A percentile compares a stretch with the other conserved stretches of the same genome.
Conservation (phyloP, 2,888 invertebrate species). For the Spialia ferax region DNA sequence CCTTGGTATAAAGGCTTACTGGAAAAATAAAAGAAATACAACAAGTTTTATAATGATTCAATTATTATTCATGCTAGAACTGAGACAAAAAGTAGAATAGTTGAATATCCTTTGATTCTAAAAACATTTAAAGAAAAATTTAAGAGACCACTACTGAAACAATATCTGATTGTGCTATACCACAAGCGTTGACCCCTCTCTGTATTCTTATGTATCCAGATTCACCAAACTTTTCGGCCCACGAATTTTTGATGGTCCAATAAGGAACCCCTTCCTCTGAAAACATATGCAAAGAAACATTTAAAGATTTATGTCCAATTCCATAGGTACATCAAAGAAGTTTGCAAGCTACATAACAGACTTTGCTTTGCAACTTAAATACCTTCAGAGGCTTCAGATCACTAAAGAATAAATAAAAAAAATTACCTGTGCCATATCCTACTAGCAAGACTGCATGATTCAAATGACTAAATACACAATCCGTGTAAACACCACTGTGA, state of each 20-base stretch:
- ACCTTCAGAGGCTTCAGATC: too few species aligned
- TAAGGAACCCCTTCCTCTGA: slow-evolving; percentile 48
- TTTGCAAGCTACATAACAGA: too few species aligned
- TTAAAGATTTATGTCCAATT: too few species aligned
- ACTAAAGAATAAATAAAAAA: background rate
- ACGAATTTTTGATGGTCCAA: slow-evolving; percentile 87
- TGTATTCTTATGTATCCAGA: slow-evolving; percentile 93
- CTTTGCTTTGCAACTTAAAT: background rate
- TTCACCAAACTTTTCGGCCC: slow-evolving; percentile 90
- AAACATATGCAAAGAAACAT: background rate
- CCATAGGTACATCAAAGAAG: too few species aligned
- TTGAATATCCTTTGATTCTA: background rate
- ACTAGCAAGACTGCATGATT: slow-evolving; percentile 53
- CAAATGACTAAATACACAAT: background rate
- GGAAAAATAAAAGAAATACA: background rate
- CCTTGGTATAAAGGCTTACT: too few species aligned
- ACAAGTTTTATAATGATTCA: background rate
- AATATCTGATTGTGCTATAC: background rate
- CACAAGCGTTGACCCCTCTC: slow-evolving; percentile 89
- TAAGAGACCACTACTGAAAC: slow-evolving; percentile 8
- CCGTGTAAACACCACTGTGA: slow-evolving; percentile 17
- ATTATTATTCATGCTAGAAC: background rate
- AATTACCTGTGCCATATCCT: slow-evolving; percentile 51
- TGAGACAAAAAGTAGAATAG: background rate
- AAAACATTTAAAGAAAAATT: background rate